These are phyloP conservation scores for Sturnira hondurensis DNA, from an alignment of 2,113 vertebrate species.

Conservation along the genomic window DNA sequence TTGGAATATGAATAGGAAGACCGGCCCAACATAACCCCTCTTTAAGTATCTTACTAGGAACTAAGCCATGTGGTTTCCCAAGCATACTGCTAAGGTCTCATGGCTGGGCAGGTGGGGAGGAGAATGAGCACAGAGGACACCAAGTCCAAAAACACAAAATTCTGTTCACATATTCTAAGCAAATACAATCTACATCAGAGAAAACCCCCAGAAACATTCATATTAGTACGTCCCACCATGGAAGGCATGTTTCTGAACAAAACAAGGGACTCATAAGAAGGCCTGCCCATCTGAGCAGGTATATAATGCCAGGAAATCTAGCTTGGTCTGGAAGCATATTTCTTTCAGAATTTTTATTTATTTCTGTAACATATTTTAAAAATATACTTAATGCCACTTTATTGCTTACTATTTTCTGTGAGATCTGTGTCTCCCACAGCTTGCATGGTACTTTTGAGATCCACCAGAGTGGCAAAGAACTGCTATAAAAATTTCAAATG, in stretches of 20 bases:
- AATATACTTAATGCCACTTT: neutral
- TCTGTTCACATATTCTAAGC: neutral
- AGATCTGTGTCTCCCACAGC: neutral
- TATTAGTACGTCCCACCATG: neutral
- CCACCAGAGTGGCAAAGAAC: neutral
- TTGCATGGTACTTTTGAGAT: neutral
- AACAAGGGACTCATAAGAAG: neutral
- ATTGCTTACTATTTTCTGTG: neutral
- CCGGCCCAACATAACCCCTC: neutral
- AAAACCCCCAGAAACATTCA: neutral
- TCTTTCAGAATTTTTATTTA: conserved; percentile 16
- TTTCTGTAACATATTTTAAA: neutral
- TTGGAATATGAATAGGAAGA: neutral
- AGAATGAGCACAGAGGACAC: neutral
- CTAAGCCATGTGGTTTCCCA: neutral
- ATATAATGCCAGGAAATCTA: neutral
- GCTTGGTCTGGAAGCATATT: neutral
- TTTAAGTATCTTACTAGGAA: conserved; percentile 9
- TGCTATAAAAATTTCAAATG: neutral
- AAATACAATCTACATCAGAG: neutral
- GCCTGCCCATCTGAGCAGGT: neutral
- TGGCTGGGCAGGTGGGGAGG: neutral
- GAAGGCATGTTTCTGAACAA: neutral
- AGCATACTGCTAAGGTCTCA: neutral
- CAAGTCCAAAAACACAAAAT: neutral